phyloP scores from a whole-genome alignment of 1,140 invertebrate genomes.

The Camponotus floridanus region DNA sequence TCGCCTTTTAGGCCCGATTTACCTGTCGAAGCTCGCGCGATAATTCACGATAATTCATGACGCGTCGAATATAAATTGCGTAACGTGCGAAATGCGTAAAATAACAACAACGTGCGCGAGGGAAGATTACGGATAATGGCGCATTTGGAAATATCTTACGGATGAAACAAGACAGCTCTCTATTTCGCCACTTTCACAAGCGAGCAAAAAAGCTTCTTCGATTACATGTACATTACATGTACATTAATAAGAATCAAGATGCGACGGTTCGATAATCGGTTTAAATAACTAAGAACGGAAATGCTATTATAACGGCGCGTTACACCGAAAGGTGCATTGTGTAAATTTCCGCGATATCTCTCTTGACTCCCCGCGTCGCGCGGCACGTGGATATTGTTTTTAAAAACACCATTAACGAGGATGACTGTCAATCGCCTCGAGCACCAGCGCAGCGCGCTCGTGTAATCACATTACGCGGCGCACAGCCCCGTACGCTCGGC shows the following conservation, averaged over 20 bases:
- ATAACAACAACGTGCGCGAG: background rate
- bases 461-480: slow-evolving; percentile 83
- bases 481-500: slow-evolving; percentile 72
- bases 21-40: slow-evolving; percentile 3
- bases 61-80: background rate
- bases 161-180: background rate
- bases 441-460: slow-evolving; percentile 79
- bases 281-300: slow-evolving; percentile 24
- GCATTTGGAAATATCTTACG: background rate
- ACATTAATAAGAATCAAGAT: background rate
- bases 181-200: background rate
- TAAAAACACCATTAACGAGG: slow-evolving; percentile 86
- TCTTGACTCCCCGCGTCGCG: slow-evolving; percentile 56
- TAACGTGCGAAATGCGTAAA: background rate
- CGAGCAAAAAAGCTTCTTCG: background rate
- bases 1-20: background rate
- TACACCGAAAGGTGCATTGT: slow-evolving; percentile 33
- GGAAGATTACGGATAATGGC: background rate
- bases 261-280: slow-evolving; percentile 12
- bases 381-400: slow-evolving; percentile 85
- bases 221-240: too few relatives aligned
- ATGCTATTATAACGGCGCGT: slow-evolving; percentile 8
- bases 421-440: slow-evolving; percentile 84
- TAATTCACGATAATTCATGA: slow-evolving; percentile 23
- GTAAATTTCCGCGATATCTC: slow-evolving; percentile 67